These are phyloP conservation scores for Schlechtendalia chinensis DNA, from an alignment of 1,140 invertebrate species.

Conservation along the genomic window DNA sequence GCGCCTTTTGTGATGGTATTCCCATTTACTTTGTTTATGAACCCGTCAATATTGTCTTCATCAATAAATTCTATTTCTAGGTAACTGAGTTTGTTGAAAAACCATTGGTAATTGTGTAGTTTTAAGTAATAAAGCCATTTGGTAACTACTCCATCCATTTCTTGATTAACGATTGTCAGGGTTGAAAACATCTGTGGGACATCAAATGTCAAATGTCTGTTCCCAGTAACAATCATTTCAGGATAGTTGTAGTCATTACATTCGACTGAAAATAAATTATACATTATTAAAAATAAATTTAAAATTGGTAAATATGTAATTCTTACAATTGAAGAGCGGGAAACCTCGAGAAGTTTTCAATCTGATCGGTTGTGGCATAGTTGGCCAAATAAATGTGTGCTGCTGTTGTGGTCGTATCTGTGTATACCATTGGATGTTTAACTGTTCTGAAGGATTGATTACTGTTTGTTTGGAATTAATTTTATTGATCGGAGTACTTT, in stretches of 20 bases:
- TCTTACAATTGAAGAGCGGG: conserved; percentile 8
- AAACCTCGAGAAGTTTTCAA: neutral
- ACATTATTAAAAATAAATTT: neutral
- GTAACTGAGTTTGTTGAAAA: conserved; percentile 19
- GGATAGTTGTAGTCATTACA: neutral
- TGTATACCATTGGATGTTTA: neutral
- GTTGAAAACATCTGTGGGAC: neutral
- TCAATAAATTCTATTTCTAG: conserved; percentile 22
- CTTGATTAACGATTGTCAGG: conserved; percentile 19
- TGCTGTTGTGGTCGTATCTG: neutral
- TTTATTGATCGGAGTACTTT: neutral
- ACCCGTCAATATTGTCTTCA: conserved; percentile 28
- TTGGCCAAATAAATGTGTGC: neutral
- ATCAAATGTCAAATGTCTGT: neutral
- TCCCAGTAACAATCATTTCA: neutral
- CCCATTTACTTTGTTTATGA: conserved; percentile 16
- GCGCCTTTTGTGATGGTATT: conserved; percentile 34
- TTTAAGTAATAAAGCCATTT: conserved; percentile 32
- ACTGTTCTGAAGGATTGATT: neutral
- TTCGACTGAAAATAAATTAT: neutral
- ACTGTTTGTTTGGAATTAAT: neutral
- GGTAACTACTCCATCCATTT: neutral
- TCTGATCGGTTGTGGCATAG: neutral
- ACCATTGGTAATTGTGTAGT: conserved; percentile 47
- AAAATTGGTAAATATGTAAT: neutral